A percentile compares a stretch with the other conserved stretches of the same genome.
Evolutionary conservation across 1,140 invertebrate genomes (phyloP).

Genomic region (Thaumatotibia leucotreta): DNA sequence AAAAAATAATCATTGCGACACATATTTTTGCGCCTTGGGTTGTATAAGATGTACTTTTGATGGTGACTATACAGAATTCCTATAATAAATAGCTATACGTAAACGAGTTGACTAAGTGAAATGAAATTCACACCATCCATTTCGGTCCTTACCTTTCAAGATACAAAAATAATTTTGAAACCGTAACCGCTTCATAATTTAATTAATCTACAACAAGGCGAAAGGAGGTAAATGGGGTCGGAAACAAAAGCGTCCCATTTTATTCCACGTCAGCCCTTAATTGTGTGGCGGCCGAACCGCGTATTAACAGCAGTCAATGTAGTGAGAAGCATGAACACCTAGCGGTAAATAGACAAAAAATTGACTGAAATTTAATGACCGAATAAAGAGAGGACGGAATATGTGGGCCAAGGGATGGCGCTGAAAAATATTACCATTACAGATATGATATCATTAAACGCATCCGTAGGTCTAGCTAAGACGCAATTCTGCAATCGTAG

Average conservation of each 20-base stretch:
- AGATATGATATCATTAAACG: too few relatives aligned
- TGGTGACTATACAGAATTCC: too few relatives aligned
- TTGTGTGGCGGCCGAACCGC: slow-evolving; percentile 23
- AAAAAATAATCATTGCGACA: too few relatives aligned
- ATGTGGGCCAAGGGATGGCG: too few relatives aligned
- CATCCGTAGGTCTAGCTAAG: too few relatives aligned
- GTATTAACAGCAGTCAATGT: slow-evolving; percentile 21
- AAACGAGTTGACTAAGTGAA: too few relatives aligned
- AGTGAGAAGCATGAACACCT: slow-evolving; percentile 1
- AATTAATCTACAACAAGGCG: slow-evolving; percentile 22
- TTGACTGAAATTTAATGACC: background rate
- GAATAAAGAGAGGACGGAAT: background rate
- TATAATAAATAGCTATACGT: too few relatives aligned
- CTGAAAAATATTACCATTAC: too few relatives aligned
- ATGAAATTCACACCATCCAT: background rate
- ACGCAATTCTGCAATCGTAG: too few relatives aligned
- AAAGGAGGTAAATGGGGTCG: slow-evolving; percentile 22
- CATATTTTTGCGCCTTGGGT: too few relatives aligned
- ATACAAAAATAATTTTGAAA: background rate
- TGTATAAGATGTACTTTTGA: too few relatives aligned
- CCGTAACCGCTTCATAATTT: slow-evolving; percentile 21
- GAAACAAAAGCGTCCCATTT: slow-evolving; percentile 26
- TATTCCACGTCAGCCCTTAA: slow-evolving; percentile 24
- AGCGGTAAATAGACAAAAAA: background rate
- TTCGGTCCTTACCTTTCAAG: background rate